phyloP scores from a whole-genome alignment of 2,888 invertebrate species.

The Brachylomia viminalis region DNA sequence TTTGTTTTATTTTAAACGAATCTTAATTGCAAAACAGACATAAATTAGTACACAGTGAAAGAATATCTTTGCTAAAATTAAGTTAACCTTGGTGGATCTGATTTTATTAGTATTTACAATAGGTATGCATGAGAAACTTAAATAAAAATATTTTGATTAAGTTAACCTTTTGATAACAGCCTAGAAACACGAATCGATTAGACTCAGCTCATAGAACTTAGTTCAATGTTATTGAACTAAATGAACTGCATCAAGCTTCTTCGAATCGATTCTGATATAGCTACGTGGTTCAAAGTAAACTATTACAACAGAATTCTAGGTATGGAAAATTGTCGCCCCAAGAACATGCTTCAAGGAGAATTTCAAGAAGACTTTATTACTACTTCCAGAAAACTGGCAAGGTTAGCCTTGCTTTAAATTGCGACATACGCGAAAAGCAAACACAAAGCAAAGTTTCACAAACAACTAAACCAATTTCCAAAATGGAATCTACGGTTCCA shows the following conservation, averaged over 20 bases:
- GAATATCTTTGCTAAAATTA: neutral
- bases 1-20: conserved; percentile 10
- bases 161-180: conserved; percentile 31
- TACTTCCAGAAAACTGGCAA: neutral
- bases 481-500: neutral
- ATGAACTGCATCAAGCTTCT: conserved; percentile 10
- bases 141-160: conserved; percentile 17
- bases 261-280: conserved; percentile 15
- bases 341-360: neutral
- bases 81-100: conserved; percentile 5
- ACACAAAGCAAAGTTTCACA: conserved; percentile 5
- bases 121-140: conserved; percentile 14
- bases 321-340: neutral
- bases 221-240: conserved; percentile 29
- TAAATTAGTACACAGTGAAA: too few species aligned
- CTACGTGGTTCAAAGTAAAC: conserved; percentile 2
- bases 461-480: neutral
- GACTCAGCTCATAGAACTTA: conserved; percentile 2
- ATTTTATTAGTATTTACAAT: conserved; percentile 6
- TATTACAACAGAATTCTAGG: neutral
- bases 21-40: conserved; percentile 18
- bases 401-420: neutral
- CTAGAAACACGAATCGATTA: conserved; percentile 38
- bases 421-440: neutral
- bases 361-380: neutral